Percentiles rank a stretch among this genome's conserved stretches.
Conservation (phyloP, 2,888 invertebrate genomes). For the Hanleya hanleyi region DNA sequence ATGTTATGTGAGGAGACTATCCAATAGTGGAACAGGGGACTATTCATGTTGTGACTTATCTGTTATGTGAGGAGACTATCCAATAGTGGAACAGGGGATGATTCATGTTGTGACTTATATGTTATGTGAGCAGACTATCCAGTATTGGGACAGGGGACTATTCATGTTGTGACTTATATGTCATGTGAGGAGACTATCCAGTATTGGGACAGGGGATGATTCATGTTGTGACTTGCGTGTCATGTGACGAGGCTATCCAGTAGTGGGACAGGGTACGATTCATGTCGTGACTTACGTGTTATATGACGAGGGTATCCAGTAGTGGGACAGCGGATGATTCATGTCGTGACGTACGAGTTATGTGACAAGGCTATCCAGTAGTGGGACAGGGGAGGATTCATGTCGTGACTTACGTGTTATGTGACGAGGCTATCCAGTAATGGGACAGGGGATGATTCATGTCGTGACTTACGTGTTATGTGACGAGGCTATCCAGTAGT, state of each 20-base stretch:
- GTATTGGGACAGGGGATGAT: slow-evolving; percentile 87
- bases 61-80: background rate
- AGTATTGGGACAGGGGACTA: slow-evolving; percentile 90
- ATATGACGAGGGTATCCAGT: slow-evolving; percentile 98
- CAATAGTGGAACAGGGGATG: background rate
- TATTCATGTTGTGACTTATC: slow-evolving; percentile 79
- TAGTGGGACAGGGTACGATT: background rate
- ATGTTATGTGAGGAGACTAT: background rate
- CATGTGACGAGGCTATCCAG: slow-evolving; percentile 77
- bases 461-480: too few relatives aligned
- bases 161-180: slow-evolving; percentile 96
- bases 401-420: slow-evolving; percentile 93
- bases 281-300: slow-evolving; percentile 84
- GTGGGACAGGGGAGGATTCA: slow-evolving; percentile 89
- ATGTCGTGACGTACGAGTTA: slow-evolving; percentile 96
- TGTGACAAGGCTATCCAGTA: slow-evolving; percentile 99
- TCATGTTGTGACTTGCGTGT: too few relatives aligned
- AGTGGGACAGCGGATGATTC: slow-evolving; percentile 89
- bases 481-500: too few relatives aligned
- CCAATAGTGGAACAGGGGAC: background rate
- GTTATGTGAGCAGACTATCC: slow-evolving; percentile 98
- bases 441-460: background rate
- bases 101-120: slow-evolving; percentile 83
- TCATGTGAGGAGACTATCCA: slow-evolving; percentile 99
- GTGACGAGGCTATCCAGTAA: slow-evolving; percentile 69